Base-by-base conservation (phyloP, 1,140 invertebrate genomes). In the honey bee (Apis mellifera) region DNA sequence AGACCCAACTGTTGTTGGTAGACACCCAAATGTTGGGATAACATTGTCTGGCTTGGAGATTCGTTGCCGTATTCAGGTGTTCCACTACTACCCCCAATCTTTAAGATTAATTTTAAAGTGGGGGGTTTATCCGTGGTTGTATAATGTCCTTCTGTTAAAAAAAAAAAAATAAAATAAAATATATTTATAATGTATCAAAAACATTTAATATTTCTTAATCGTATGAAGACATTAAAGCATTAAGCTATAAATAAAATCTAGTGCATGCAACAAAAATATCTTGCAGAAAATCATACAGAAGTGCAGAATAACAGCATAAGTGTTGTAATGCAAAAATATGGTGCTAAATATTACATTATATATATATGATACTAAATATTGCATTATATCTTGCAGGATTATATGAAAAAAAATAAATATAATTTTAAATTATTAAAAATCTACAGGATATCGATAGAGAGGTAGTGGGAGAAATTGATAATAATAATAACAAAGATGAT, bases 91-190 rank as follows among this genome's bases (percentile, higher is more conserved):
- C 95, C 96, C 9, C 96, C 96, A n/a, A 98, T 97, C 93, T 98
- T 98, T 32, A 98, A 91, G 69, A 98, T 97, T 54, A 98, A 92
- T 90, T 97, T 97, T 48, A 98, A 89, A 59, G 95, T 95, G 57
- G 95, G 94, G 52, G 96, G 96, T 83, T 96, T 94, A 23, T 95
- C 93, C 91, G 94, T 93, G 78, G 93, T 94, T 77, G 93, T 93
- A 83, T 93, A 95, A 73, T 94, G 93, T 83, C 85, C 81, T 74
- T 93, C 93, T 91, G 82, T 78, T 65, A 60, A 83, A 90, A 54
- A 86, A 87, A 19, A 83, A 78, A 52, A 78, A n/a, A n/a, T n/a
- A n/a, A 8, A 84, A 69, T 21, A 73, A 62, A 65, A n/a, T 23
- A 80, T 78, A 78, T 19, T 65, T 32, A 78, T 5, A 9, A 26